These are phyloP conservation scores for Cydia amplana DNA, from an alignment of 1,140 invertebrate genomes.

Conservation along the genomic window DNA sequence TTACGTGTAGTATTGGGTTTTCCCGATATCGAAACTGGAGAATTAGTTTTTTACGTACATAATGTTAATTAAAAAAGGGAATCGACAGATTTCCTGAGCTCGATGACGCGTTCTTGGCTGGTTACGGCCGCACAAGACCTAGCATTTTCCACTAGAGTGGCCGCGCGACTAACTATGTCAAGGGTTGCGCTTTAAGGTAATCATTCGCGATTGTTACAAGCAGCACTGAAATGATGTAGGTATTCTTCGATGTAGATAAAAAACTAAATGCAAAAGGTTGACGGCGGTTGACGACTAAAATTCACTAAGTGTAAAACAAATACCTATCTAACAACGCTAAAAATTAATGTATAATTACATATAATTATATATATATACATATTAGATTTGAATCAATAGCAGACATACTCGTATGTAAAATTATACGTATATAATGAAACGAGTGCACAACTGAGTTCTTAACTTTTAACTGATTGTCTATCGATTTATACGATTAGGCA, in stretches of 20 bases:
- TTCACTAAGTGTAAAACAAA: neutral
- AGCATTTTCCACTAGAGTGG: slow-evolving; percentile 72
- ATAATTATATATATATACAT: too few species aligned
- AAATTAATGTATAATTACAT: neutral
- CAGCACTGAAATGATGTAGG: slow-evolving; percentile 58
- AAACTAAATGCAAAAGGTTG: neutral
- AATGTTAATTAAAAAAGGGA: neutral
- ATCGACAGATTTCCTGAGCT: neutral
- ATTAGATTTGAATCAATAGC: too few species aligned
- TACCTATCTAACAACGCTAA: neutral
- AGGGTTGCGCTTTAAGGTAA: slow-evolving; percentile 70
- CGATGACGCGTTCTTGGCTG: slow-evolving; percentile 22
- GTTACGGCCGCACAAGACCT: slow-evolving; percentile 54
- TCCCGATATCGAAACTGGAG: too few species aligned
- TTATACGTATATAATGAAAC: too few species aligned
- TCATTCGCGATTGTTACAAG: slow-evolving; percentile 61
- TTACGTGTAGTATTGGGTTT: too few species aligned
- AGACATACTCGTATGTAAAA: too few species aligned
- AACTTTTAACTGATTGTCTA: too few species aligned
- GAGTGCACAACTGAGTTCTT: too few species aligned
- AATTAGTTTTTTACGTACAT: neutral
- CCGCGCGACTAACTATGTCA: slow-evolving; percentile 67
- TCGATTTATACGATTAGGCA: neutral
- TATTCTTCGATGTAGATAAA: slow-evolving; percentile 36
- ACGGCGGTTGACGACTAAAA: neutral